Evolutionary conservation across 2,797 vertebrate genomes (phyloP), one percentile per base, ranked within the genome.

Genomic region (Alectoris magna): DNA sequence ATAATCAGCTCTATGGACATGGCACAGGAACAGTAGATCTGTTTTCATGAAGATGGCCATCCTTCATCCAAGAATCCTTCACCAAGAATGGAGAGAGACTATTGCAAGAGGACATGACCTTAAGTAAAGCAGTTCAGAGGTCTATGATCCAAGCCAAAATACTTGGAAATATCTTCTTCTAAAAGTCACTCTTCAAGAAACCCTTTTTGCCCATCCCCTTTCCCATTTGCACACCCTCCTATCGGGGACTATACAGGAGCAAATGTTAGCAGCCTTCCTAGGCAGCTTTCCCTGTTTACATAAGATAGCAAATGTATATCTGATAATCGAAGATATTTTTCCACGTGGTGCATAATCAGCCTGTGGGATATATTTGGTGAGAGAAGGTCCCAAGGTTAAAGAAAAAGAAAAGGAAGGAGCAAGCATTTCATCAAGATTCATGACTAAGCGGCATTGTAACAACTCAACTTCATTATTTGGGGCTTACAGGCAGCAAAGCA

Each of bases 161-260:
- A 80, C 4, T 69, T 62, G 62, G 58, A 87, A 58, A 69, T 58
- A 43, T 29, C 59, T 74, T 58, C 71, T 84, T 70, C 62, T 88
- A 68, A 79, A 83, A 29, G 21, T 15, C 63, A 27, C 10, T 90
- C 39, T 27, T 59, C 34, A 38, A 67, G 53, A 90, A 13, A 63
- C 13, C 2, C 10, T 71, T 79, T 84, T 68, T 16, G 5, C 18
- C 56, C 36, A 39, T 36, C 41, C 62, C 18, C 15, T 83, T 74
- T 72, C 39, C 9, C 41, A 10, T 6, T 18, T 62, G 39, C 81
- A 91, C 23, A 31, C 15, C 11, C 2, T 48, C n/a, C 43, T 80
- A n/a, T 38, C 17, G 38, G 16, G 41, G 24, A 71, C 6, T 8
- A 84, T 34, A 48, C 34, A n/a, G 44, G n/a, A 78, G 51, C 26